Evolutionary conservation across 2,113 vertebrate species (phyloP), one percentile per base, ranked within the genome.

Genomic region (Cathartes aura): DNA sequence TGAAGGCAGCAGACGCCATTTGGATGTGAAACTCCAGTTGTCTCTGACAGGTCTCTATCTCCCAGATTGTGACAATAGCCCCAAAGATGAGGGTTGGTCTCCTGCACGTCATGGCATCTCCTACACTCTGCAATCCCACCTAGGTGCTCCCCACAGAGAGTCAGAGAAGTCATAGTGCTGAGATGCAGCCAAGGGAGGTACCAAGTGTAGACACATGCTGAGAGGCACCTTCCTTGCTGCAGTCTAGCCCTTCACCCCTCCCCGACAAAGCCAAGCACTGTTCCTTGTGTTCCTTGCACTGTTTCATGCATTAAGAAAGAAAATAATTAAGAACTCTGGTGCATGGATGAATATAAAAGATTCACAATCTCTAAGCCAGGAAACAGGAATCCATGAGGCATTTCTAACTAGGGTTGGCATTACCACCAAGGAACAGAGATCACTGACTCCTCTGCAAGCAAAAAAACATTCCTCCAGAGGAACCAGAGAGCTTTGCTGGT

Each of bases 21-120:
- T 81, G 40, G 29, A 52, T 52, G 63, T 20, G 34, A 58, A 94
- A 34, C 6, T 50, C 12, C 43, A 43, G 4, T 5, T 42, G 8
- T 45, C 40, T 58, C 26, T 24, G 66, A 22, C 24, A 75, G 11
- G 22, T 48, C 24, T 70, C 9, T 20, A 15, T 20, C 42, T 70
- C 45, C 20, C 47, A 71, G 18, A 26, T 4, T 60, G 24, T 32
- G 36, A 6, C 12, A 75, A 50, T 0, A 56, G 16, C 12, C 11
- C 23, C 6, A 9, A 15, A 62, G 30, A 7, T 15, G 12, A 82
- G 10, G 9, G 32, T 1, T 70, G 36, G n/a, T 79, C 66, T 82
- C 42, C 24, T 0, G 4, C 26, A 34, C 7, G 1, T 53, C 1
- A 5, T 34, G 36, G 17, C 10, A 5, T 26, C 43, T 87, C 48